phyloP scores from a whole-genome alignment of 1,140 invertebrate genomes.

The Hestina assimilis region DNA sequence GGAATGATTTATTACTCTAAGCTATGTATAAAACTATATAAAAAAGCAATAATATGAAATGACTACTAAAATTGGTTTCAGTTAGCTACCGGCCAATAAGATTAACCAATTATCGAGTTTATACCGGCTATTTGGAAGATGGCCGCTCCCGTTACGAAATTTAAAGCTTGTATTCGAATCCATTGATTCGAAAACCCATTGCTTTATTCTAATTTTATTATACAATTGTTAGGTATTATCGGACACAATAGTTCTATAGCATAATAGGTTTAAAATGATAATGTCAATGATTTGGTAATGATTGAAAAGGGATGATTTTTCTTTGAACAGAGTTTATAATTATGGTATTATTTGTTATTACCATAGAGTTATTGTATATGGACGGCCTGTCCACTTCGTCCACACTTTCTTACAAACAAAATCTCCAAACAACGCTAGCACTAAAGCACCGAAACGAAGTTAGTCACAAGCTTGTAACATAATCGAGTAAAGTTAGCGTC shows the following conservation, averaged over 20 bases:
- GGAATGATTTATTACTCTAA: conserved; percentile 21
- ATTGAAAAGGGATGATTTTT: no score
- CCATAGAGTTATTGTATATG: no score
- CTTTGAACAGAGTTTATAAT: no score
- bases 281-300: no score
- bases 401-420: no score
- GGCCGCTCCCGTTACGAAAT: conserved; percentile 62
- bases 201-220: conserved; percentile 68
- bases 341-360: no score
- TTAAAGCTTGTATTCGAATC: conserved; percentile 57
- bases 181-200: no score
- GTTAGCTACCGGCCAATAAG: conserved; percentile 67
- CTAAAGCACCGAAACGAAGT: no score
- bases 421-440: no score
- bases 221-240: conserved; percentile 38
- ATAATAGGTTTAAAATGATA: conserved; percentile 1
- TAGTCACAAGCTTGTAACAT: no score
- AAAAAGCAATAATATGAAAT: conserved; percentile 33
- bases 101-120: conserved; percentile 67
- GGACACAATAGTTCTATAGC: background rate
- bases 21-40: conserved; percentile 8
- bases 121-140: conserved; percentile 67
- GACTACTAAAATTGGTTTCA: conserved; percentile 58
- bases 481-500: no score
- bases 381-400: no score